Conservation (phyloP, 1,140 invertebrate species). For the Hylyphantes graminicola region DNA sequence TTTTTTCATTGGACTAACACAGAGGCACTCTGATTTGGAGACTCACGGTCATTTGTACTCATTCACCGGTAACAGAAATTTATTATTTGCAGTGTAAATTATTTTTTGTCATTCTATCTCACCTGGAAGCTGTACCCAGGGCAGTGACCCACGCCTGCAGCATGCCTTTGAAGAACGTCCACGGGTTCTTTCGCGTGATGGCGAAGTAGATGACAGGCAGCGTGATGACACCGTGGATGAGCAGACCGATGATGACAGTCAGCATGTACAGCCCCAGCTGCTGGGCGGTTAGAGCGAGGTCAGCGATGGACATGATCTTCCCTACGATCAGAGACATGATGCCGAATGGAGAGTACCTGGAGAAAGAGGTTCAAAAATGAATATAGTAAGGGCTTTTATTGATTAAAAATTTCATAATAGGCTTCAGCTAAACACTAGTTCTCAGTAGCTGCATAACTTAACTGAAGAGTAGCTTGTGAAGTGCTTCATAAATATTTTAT, state of each 20-base stretch:
- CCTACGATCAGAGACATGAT: slow-evolving; percentile 75
- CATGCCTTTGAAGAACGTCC: slow-evolving; percentile 73
- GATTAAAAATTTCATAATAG: too few species aligned
- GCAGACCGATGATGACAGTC: slow-evolving; percentile 72
- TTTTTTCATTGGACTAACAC: too few species aligned
- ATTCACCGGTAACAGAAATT: neutral
- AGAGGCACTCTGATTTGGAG: too few species aligned
- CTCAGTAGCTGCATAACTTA: too few species aligned
- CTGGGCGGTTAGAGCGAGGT: slow-evolving; percentile 71
- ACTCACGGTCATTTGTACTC: too few species aligned
- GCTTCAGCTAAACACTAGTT: too few species aligned
- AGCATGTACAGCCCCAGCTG: slow-evolving; percentile 73
- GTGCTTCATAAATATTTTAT: too few species aligned
- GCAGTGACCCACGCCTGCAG: slow-evolving; percentile 75
- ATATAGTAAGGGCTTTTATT: neutral
- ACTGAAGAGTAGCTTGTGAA: too few species aligned
- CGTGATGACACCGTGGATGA: slow-evolving; percentile 72
- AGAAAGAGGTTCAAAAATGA: neutral
- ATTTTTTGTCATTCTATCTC: neutral
- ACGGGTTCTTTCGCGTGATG: slow-evolving; percentile 72
- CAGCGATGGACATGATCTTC: slow-evolving; percentile 73
- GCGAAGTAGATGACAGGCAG: slow-evolving; percentile 72
- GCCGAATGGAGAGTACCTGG: slow-evolving; percentile 75
- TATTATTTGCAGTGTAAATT: too few species aligned
- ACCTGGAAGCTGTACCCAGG: slow-evolving; percentile 72